A percentile compares a stretch with the other conserved stretches of the same genome.
phyloP scores from a whole-genome alignment of 2,888 invertebrate species.

The Chloroclysta siterata region DNA sequence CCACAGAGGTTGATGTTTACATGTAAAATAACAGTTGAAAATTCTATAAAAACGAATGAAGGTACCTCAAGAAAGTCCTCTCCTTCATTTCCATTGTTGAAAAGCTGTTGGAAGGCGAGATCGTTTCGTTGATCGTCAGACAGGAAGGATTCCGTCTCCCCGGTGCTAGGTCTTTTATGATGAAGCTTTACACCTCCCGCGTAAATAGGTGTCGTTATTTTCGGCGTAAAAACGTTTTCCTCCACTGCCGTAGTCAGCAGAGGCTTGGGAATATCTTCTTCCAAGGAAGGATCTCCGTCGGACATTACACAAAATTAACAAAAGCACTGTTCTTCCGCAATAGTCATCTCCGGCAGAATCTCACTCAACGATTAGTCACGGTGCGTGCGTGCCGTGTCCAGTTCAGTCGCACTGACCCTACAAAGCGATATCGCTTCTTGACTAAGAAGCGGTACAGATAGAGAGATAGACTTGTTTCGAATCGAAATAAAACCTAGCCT shows the following conservation, averaged over 20 bases:
- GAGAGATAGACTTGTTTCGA: too few relatives aligned
- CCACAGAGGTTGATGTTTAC: too few relatives aligned
- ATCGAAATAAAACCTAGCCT: too few relatives aligned
- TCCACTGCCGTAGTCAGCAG: slow-evolving; percentile 64
- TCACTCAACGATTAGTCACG: slow-evolving; percentile 46
- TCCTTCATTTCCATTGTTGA: slow-evolving; percentile 73
- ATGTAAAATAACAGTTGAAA: too few relatives aligned
- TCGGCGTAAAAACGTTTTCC: slow-evolving; percentile 79
- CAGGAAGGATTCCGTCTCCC: slow-evolving; percentile 73
- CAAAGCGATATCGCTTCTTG: too few relatives aligned
- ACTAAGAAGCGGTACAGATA: too few relatives aligned
- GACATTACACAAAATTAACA: slow-evolving; percentile 71
- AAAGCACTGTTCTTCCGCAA: slow-evolving; percentile 37
- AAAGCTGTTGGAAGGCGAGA: slow-evolving; percentile 74
- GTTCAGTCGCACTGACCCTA: too few relatives aligned
- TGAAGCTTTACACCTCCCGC: slow-evolving; percentile 72
- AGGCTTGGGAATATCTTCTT: slow-evolving; percentile 78
- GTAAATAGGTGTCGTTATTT: slow-evolving; percentile 75
- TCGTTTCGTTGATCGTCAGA: slow-evolving; percentile 77
- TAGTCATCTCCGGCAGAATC: slow-evolving; percentile 37
- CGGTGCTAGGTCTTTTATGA: slow-evolving; percentile 69
- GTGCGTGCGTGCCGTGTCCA: background rate
- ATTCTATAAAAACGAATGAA: background rate
- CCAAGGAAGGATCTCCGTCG: slow-evolving; percentile 82
- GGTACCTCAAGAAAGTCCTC: slow-evolving; percentile 67